Base-by-base conservation (phyloP, 2,888 invertebrate species). In the Spodoptera picta region DNA sequence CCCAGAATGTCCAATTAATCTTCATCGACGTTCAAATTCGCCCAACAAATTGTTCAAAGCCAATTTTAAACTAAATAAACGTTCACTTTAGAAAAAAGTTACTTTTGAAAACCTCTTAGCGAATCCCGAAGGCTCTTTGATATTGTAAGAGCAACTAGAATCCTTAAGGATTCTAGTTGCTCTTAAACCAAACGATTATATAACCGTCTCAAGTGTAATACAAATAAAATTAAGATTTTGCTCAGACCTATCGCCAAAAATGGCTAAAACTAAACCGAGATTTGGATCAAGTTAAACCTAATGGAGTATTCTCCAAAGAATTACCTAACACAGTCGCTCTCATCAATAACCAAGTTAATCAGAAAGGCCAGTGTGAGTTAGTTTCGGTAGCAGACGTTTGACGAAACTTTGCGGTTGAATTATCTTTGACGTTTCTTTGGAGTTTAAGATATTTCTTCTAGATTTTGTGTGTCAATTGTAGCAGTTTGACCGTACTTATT, bases 291-390 rank as follows among this genome's bases (percentile, higher is more conserved):
- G 24, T 77, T 68, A 75, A 83, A 74, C 74, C 65, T 61, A 73
- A 76, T 76, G 58, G 80, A 79, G 67, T 69, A 59, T 71, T 65
- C 60, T 65, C 63, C 64, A 64, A 53, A 70, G 66, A 77, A 79
- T 81, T 74, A 82, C 74, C 73, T 46, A 54, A 58, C 55, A 64
- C 69, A 78, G 80, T 65, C 65, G 64, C 73, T 58, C 74, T 77
- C 80, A 81, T 84, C 83, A 81, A 86, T 87, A 87, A 85, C 83
- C 86, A 84, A 87, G 80, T 87, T 86, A 84, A 89, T 88, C 83
- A 87, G 84, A 83, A 83, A 80, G 73, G 76, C 75, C 78, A 82
- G 83, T 82, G 69, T 65, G 66, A 75, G 67, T 59, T 72, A 65
- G 67, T 71, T 71, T 63, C 36, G 47, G 61, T 50, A 48, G 31